Percentiles rank a stretch among this genome's conserved stretches.
Evolutionary conservation across 92 coral and sea anemone genomes (phyloP).

Genomic region (Epizoanthus rinbou): DNA sequence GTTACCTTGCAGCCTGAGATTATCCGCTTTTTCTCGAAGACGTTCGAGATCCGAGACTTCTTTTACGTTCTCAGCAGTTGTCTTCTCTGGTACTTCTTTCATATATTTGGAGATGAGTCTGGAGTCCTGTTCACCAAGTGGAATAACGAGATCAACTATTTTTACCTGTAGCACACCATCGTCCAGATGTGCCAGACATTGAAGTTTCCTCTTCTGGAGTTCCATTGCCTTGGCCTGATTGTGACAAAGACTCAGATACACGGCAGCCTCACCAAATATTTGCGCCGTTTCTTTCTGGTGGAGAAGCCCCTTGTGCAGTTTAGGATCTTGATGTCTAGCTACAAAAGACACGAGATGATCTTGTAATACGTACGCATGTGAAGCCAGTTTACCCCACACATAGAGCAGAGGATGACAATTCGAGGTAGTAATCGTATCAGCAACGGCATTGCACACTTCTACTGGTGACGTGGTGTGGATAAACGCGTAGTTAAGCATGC

Average conservation of each 20-base stretch:
- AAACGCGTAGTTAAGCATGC: conserved; percentile 71
- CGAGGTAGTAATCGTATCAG: conserved; percentile 40
- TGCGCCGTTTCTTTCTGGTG: conserved; percentile 55
- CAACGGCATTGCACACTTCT: conserved; percentile 53
- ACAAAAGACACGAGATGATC: conserved; percentile 48
- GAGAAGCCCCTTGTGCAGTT: conserved; percentile 15
- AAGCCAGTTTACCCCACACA: conserved; percentile 70
- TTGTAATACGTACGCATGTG: conserved; percentile 63
- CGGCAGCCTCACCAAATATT: conserved; percentile 69
- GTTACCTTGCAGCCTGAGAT: conserved; percentile 68
- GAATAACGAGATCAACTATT: conserved; percentile 22
- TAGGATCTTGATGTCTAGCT: conserved; percentile 1
- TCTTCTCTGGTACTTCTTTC: conserved; percentile 4
- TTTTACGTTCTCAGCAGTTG: not conserved
- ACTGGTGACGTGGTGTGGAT: conserved; percentile 51
- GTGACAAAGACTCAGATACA: conserved; percentile 66
- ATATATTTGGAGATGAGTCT: conserved; percentile 70
- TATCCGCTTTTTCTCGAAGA: conserved; percentile 31
- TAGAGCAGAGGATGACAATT: conserved; percentile 62
- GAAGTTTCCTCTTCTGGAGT: conserved; percentile 56
- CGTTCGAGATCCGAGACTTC: not conserved
- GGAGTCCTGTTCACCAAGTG: conserved; percentile 51
- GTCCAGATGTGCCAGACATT: conserved; percentile 39
- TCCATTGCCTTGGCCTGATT: conserved; percentile 67
- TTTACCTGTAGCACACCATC: not conserved